Evolutionary conservation across 2,888 invertebrate genomes (phyloP).

Genomic region (Emesis russula): DNA sequence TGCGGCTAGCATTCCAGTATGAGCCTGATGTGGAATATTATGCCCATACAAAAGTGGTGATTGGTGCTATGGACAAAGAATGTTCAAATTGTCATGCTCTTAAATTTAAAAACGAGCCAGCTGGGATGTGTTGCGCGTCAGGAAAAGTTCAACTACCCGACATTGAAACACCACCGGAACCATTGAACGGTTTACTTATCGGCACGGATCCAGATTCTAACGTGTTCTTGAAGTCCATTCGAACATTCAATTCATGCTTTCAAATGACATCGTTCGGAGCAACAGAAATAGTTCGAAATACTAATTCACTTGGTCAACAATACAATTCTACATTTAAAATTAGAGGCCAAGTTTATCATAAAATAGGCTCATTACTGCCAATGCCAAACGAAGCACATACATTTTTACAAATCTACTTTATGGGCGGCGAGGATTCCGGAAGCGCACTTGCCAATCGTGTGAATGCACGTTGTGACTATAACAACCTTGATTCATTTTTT

Average conservation of each 20-base stretch:
- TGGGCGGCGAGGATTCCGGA: constrained; percentile 68
- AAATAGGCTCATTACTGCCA: constrained; percentile 82
- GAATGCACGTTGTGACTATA: constrained; percentile 80
- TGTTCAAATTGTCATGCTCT: constrained; percentile 76
- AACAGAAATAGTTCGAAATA: constrained; percentile 69
- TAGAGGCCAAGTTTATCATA: constrained; percentile 79
- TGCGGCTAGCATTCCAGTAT: constrained; percentile 77
- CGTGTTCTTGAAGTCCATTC: constrained; percentile 53
- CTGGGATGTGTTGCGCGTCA: constrained; percentile 57
- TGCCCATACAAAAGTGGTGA: constrained; percentile 77
- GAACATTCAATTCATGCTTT: constrained; percentile 70
- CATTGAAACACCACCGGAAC: constrained; percentile 78
- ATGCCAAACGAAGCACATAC: constrained; percentile 74
- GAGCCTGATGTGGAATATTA: constrained; percentile 73
- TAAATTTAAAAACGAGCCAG: constrained; percentile 70
- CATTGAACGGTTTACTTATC: constrained; percentile 74
- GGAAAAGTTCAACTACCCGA: constrained; percentile 69
- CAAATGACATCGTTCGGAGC: constrained; percentile 81
- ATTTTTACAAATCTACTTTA: constrained; percentile 73
- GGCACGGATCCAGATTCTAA: constrained; percentile 75
- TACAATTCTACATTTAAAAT: constrained; percentile 74
- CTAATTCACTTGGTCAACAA: constrained; percentile 73
- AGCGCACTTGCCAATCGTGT: constrained; percentile 86
- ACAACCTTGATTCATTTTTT: constrained; percentile 80
- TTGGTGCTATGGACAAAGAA: constrained; percentile 77